A percentile compares a stretch with the other conserved stretches of the same genome.
These are phyloP conservation scores for Cossypha heuglini DNA, from an alignment of 2,797 vertebrate genomes.

Conservation along the genomic window DNA sequence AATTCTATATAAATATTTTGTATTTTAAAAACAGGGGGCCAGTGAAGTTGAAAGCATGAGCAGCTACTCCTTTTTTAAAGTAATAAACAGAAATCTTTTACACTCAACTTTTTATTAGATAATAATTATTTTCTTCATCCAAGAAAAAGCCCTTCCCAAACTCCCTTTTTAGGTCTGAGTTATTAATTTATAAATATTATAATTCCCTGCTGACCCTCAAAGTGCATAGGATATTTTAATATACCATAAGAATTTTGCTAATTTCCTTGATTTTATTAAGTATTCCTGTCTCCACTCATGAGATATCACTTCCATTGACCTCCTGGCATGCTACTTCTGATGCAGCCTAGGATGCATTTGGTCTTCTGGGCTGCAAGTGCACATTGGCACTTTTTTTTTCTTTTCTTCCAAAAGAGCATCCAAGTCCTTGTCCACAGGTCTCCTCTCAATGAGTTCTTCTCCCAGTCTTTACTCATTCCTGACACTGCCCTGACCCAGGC, in stretches of 20 bases:
- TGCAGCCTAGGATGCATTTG: no score
- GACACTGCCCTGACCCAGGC: not conserved
- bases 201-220: not conserved
- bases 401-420: not conserved
- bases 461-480: not conserved
- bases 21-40: not conserved
- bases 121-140: not conserved
- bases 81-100: not conserved
- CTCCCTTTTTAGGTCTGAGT: not conserved
- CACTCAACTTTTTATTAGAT: not conserved
- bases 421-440: not conserved
- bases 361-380: not conserved
- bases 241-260: not conserved
- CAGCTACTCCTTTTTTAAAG: not conserved
- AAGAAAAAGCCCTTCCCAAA: not conserved
- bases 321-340: not conserved
- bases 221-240: not conserved
- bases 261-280: constrained; percentile 27
- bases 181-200: not conserved
- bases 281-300: not conserved
- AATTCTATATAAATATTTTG: not conserved
- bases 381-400: no score
- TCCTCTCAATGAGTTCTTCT: not conserved
- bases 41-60: not conserved
- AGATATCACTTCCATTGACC: not conserved